These are phyloP conservation scores for Conchocele bisecta DNA, from an alignment of 2,888 invertebrate genomes.

Conservation along the genomic window DNA sequence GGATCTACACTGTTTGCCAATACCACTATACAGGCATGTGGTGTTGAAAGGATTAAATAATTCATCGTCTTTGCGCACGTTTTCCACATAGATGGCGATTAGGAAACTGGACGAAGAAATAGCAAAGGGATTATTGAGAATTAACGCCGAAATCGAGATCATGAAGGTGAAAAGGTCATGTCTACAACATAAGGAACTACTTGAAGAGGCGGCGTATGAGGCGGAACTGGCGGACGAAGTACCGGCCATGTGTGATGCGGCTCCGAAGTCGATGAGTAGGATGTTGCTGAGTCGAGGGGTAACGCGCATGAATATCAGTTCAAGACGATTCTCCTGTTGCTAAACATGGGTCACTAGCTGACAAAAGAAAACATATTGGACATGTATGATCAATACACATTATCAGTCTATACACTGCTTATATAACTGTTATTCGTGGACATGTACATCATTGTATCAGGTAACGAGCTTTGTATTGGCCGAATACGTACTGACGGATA, in stretches of 20 bases:
- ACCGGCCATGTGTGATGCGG: conserved; percentile 44
- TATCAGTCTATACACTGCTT: no score
- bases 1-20: no score
- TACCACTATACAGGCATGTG: no score
- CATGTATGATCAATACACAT: no score
- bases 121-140: conserved; percentile 15
- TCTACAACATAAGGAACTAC: conserved; percentile 29
- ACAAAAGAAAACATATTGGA: neutral
- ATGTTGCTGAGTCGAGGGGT: conserved; percentile 36
- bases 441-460: no score
- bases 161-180: conserved; percentile 40
- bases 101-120: conserved; percentile 48
- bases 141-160: conserved; percentile 30
- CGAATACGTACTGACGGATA: no score
- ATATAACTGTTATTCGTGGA: no score
- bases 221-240: conserved; percentile 33
- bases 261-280: conserved; percentile 22
- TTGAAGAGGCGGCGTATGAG: conserved; percentile 43
- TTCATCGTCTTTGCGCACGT: no score
- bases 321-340: conserved; percentile 46
- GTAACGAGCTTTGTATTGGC: no score
- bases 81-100: no score
- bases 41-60: no score
- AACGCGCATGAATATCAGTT: conserved; percentile 35
- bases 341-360: neutral